Conservation (phyloP, 35 echinoderm and acorn worm genomes). For the Patiria miniata region DNA sequence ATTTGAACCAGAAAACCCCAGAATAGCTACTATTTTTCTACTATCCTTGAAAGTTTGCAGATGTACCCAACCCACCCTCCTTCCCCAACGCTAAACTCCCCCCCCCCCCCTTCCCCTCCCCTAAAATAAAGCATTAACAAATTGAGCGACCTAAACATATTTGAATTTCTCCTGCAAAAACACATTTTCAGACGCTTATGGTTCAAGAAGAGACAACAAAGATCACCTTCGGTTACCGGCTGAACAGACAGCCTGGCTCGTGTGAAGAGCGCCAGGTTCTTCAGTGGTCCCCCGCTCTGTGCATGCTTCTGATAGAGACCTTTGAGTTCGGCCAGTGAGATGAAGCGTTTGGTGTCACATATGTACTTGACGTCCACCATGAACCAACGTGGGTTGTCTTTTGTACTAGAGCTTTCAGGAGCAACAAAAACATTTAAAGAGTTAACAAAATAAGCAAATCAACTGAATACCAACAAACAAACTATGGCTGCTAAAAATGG, state of each 20-base stretch:
- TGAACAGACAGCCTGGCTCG: conserved; percentile 65
- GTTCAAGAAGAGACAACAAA: background rate
- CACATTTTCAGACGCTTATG: no score
- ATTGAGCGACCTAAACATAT: no score
- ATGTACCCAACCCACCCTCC: no score
- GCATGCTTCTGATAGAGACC: conserved; percentile 45
- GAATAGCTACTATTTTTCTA: no score
- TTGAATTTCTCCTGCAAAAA: no score
- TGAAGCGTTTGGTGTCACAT: conserved; percentile 51
- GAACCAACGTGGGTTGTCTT: conserved; percentile 65
- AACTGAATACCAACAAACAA: no score
- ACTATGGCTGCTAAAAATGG: no score
- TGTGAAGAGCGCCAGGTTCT: conserved; percentile 49
- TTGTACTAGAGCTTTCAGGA: conserved; percentile 19
- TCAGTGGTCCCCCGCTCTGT: conserved; percentile 33
- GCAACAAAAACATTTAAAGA: background rate
- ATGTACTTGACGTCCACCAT: conserved; percentile 75
- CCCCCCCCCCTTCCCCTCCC: no score
- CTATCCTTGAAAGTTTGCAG: no score
- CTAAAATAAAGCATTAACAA: no score
- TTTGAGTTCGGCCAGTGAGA: conserved; percentile 46
- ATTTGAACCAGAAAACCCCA: no score
- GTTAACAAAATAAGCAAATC: background rate
- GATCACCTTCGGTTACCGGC: conserved; percentile 63
- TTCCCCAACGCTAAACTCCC: no score